A percentile compares a stretch with the other conserved stretches of the same genome.
Conservation (phyloP, 2,113 vertebrate species). For the Neolamprologus caudopunctatus region DNA sequence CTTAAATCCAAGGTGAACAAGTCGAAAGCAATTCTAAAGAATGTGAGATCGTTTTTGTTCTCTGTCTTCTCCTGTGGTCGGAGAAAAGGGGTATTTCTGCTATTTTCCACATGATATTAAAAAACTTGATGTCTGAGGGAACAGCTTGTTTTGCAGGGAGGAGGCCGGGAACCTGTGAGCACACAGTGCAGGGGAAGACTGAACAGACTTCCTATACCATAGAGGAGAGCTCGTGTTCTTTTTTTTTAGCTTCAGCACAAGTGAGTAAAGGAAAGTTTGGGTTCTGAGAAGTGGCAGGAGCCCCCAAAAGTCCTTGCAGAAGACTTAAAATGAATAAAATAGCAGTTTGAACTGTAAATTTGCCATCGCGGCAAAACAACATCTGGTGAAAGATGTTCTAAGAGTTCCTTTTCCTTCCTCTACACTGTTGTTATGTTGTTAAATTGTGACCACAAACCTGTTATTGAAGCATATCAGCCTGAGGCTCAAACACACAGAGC, state of each 20-base stretch:
- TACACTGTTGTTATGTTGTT: background rate
- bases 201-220: background rate
- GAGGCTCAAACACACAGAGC: background rate
- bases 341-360: background rate
- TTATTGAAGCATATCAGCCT: background rate
- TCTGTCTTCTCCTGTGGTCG: background rate
- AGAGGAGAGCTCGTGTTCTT: background rate
- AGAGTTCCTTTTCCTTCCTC: constrained; percentile 19
- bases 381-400: constrained; percentile 3
- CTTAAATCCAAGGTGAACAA: background rate
- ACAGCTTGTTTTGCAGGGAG: constrained; percentile 17
- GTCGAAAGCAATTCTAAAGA: background rate
- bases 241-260: background rate
- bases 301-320: background rate
- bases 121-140: constrained; percentile 5
- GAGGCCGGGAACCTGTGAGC: constrained; percentile 1
- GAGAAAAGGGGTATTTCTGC: constrained; percentile 21
- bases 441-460: background rate
- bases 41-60: background rate
- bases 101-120: constrained; percentile 16
- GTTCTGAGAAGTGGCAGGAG: background rate
- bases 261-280: background rate
- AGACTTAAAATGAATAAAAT: background rate
- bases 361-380: background rate
- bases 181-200: background rate